Conservation (phyloP, 1,140 invertebrate genomes). For the Drosophila elegans region DNA sequence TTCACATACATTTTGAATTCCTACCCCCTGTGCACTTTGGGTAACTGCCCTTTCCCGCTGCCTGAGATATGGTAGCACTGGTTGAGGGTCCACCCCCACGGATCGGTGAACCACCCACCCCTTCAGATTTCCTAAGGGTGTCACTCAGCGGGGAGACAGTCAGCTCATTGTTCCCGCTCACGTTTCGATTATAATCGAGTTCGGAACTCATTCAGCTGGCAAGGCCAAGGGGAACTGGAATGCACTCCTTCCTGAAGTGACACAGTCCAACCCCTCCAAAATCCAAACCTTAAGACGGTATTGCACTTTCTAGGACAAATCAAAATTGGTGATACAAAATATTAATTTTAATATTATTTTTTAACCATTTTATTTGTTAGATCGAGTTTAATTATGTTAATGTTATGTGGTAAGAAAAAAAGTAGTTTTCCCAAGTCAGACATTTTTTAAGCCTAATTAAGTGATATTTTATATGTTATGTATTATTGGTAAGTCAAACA, state of each 20-base stretch:
- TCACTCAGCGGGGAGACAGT: conserved; percentile 13
- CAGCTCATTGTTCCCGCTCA: conserved; percentile 33
- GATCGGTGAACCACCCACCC: conserved; percentile 1
- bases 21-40: not conserved
- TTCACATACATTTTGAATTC: not conserved
- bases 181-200: conserved; percentile 25
- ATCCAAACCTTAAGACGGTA: not conserved
- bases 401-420: too few relatives aligned
- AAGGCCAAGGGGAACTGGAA: not conserved
- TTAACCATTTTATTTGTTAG: not conserved
- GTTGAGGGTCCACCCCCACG: conserved; percentile 4
- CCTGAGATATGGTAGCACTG: conserved; percentile 1
- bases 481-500: too few relatives aligned
- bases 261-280: not conserved
- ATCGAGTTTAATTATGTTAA: too few relatives aligned
- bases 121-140: conserved; percentile 4
- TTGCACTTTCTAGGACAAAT: too few relatives aligned
- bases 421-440: too few relatives aligned
- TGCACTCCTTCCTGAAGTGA: not conserved
- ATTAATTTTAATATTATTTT: not conserved
- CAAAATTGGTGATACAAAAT: not conserved
- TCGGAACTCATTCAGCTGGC: conserved; percentile 3
- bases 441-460: too few relatives aligned
- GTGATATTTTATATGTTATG: too few relatives aligned
- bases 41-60: not conserved